These are phyloP conservation scores for Oophaga pumilio DNA, from an alignment of 2,113 vertebrate species.

Conservation along the genomic window DNA sequence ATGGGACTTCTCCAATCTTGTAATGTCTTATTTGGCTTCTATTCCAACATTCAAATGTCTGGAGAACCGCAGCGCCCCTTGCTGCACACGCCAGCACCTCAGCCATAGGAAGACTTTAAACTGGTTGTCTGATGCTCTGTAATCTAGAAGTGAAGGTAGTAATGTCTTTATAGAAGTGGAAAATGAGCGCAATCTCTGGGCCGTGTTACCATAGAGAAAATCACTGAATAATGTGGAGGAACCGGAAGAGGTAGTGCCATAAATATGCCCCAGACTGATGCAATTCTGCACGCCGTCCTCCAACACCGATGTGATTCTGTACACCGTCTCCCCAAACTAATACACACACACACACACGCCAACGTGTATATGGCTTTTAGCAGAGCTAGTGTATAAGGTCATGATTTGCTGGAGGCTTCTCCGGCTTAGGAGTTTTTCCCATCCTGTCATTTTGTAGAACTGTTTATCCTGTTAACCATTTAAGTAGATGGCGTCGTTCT, in stretches of 20 bases:
- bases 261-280: neutral
- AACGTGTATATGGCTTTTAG: no score
- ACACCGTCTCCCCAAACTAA: neutral
- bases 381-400: no score
- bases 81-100: neutral
- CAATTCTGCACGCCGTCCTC: neutral
- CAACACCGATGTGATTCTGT: neutral
- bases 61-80: neutral
- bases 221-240: no score
- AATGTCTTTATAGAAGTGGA: neutral
- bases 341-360: no score
- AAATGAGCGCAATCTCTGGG: no score
- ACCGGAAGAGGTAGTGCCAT: neutral
- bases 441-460: neutral
- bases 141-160: neutral
- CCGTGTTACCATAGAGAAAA: no score
- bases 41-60: neutral
- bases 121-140: neutral
- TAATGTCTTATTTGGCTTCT: conserved; percentile 10
- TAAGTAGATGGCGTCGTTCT: neutral
- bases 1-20: neutral
- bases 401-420: neutral
- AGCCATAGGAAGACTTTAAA: neutral
- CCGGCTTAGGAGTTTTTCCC: neutral
- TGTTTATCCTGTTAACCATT: neutral